Percentiles rank a stretch among this genome's conserved stretches.
These are phyloP conservation scores for Kuschelorhynchus macadamiae DNA, from an alignment of 2,888 invertebrate species.

Conservation along the genomic window DNA sequence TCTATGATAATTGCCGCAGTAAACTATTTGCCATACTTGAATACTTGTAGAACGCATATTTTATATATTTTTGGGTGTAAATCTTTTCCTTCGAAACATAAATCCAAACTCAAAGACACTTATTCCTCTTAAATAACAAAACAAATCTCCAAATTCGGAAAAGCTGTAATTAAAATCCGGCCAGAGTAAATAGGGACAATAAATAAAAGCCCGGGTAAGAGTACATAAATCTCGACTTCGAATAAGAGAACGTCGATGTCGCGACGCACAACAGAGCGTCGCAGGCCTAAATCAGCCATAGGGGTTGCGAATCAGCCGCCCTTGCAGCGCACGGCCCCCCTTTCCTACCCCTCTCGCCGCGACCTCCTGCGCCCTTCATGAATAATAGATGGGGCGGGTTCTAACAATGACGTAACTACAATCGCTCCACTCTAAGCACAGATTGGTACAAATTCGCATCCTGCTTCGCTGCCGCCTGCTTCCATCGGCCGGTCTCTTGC, in stretches of 20 bases:
- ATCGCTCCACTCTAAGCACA: constrained; percentile 66
- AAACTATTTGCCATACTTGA: too few relatives aligned
- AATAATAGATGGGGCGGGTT: constrained; percentile 68
- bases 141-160: background rate
- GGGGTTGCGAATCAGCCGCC: constrained; percentile 48
- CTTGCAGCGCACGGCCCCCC: constrained; percentile 51
- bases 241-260: constrained; percentile 15
- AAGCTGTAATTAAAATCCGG: constrained; percentile 16
- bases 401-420: constrained; percentile 70
- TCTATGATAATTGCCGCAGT: too few relatives aligned
- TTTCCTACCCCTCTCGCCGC: constrained; percentile 54
- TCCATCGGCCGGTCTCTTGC: constrained; percentile 23
- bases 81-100: too few relatives aligned
- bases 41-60: too few relatives aligned
- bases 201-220: constrained; percentile 16
- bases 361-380: constrained; percentile 59
- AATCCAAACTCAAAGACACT: too few relatives aligned
- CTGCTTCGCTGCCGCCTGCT: constrained; percentile 52
- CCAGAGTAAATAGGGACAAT: constrained; percentile 15
- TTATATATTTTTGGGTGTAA: too few relatives aligned
- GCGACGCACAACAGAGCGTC: constrained; percentile 33
- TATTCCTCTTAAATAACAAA: too few relatives aligned
- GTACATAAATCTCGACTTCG: constrained; percentile 20
- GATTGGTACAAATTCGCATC: constrained; percentile 65
- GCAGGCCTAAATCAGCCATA: constrained; percentile 49